Base-by-base conservation (phyloP, 2,797 vertebrate species). In the Helicolenus hilgendorfi region DNA sequence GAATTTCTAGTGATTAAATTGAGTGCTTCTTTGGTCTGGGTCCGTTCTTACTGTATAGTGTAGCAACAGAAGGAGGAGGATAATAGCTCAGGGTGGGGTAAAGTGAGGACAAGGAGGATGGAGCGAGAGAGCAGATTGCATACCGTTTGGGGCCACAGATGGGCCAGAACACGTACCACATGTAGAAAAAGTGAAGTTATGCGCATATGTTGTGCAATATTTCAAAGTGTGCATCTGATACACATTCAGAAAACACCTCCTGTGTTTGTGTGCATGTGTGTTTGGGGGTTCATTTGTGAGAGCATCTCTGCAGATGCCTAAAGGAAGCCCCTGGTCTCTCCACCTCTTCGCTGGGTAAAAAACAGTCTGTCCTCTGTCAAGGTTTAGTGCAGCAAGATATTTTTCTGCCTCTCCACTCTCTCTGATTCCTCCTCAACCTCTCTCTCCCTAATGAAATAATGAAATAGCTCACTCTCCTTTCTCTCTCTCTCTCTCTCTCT, bases 281-380 rank as follows among this genome's bases (percentile, higher is more conserved):
- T 59, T 38, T 45, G 20, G 80, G 31, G 26, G 26, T 83, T 84
- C 20, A 77, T 85, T 85, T 81, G 59, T 65, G 56, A 81, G 68
- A 89, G 79, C 74, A 75, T 91, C 76, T 87, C 72, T 92, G 78
- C 69, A 77, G 71, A 72, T 72, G 83, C 73, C 84, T 77, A 31
- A 63, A 88, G 82, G 87, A 89, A 87, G 79, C 85, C 76, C 56
- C 68, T 5, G 53, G 81, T 81, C 87, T 78, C 53, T 78, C 72
- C 74, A 72, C 68, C 76, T 89, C 33, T 83, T 89, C 87, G 81
- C 67, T 77, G 72, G 59, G 45, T 89, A 79, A 79, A 81, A 95
- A 89, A 86, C 81, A 79, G 65, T 59, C 82, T 84, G 93, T 95
- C 94, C 94, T 94, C 91, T 91, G 80, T 93, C 93, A 95, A 93